Percentiles rank a stretch among this genome's conserved stretches.
These are phyloP conservation scores for human DNA, from an alignment of 2,113 vertebrate species.

Conservation along the genomic window DNA sequence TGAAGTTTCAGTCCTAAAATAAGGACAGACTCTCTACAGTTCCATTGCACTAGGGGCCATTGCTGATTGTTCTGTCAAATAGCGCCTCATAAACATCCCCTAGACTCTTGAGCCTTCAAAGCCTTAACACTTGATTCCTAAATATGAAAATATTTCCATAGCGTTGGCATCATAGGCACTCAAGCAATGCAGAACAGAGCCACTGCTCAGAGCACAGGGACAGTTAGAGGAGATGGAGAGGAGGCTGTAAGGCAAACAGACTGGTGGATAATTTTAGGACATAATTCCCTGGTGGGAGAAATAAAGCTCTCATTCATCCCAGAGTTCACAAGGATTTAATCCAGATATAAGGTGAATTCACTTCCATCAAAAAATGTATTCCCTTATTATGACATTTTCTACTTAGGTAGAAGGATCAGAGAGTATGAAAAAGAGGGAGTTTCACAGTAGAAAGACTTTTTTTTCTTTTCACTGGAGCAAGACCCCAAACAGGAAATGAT, in stretches of 20 bases:
- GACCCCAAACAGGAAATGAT: background rate
- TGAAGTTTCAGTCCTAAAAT: background rate
- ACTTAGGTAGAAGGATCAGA: background rate
- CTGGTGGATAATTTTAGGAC: background rate
- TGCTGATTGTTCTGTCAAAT: background rate
- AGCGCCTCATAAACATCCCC: background rate
- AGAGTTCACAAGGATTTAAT: slow-evolving; percentile 76
- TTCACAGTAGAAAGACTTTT: background rate
- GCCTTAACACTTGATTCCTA: background rate
- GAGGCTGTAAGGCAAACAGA: background rate
- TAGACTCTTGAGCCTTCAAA: background rate
- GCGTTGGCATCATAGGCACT: background rate
- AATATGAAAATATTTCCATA: background rate
- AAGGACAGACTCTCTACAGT: background rate
- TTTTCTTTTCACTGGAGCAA: background rate
- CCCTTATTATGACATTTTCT: background rate
- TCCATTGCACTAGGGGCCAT: background rate
- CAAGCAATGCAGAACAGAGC: background rate
- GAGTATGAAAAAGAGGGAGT: background rate
- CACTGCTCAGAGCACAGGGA: background rate
- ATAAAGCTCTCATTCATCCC: slow-evolving; percentile 68
- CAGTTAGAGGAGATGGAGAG: background rate
- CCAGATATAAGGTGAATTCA: slow-evolving; percentile 71
- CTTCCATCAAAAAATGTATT: slow-evolving; percentile 31
- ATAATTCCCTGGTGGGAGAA: slow-evolving; percentile 52